phyloP scores from a whole-genome alignment of 2,113 vertebrate genomes.

The Mormyrus lacerda region DNA sequence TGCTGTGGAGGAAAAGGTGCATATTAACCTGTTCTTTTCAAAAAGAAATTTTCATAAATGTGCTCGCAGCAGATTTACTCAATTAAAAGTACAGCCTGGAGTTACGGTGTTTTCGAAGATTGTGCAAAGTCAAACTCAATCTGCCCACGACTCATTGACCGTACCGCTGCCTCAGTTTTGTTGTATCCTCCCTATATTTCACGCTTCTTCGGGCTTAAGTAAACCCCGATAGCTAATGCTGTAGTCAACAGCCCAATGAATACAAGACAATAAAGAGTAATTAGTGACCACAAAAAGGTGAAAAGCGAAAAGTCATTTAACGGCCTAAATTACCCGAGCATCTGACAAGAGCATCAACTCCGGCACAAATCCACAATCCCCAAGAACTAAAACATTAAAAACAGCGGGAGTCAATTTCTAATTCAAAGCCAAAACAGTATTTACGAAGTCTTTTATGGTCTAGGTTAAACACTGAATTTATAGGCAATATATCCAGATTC shows the following conservation, averaged over 20 bases:
- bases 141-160: neutral
- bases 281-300: neutral
- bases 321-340: neutral
- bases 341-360: neutral
- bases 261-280: neutral
- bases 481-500: neutral
- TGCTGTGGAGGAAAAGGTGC: neutral
- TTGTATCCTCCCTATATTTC: neutral
- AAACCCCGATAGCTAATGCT: neutral
- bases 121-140: neutral
- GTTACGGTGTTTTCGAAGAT: neutral
- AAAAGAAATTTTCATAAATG: neutral
- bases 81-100: neutral
- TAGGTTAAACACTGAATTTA: constrained; percentile 12
- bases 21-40: neutral
- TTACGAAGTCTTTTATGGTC: constrained; percentile 7
- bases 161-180: neutral
- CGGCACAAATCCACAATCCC: neutral
- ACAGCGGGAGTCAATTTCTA: neutral
- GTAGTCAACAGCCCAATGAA: neutral
- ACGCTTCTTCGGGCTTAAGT: neutral
- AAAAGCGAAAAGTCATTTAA: neutral
- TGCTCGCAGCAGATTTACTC: neutral
- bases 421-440: constrained; percentile 9
- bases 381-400: neutral